Conservation (phyloP, 2,113 vertebrate genomes). For the Pteruthius melanotis region DNA sequence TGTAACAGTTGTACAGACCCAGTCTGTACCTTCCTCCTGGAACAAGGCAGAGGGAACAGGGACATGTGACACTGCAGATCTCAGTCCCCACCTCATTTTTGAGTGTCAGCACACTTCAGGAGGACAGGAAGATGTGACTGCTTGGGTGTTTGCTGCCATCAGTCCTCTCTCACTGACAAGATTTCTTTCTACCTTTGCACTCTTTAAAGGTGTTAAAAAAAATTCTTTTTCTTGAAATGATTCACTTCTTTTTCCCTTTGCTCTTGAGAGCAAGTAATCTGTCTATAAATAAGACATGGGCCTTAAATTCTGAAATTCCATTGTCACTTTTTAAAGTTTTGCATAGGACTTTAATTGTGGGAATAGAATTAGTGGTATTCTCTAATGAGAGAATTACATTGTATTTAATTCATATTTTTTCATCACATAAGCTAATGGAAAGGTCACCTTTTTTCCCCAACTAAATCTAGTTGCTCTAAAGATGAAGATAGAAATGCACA, state of each 20-base stretch:
- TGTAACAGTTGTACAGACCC: fast-evolving
- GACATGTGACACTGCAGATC: neutral
- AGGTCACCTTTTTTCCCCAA: neutral
- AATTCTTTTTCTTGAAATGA: neutral
- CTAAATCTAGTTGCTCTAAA: neutral
- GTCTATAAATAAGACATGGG: neutral
- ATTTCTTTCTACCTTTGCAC: neutral
- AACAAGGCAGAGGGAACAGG: neutral
- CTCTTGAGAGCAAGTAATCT: neutral
- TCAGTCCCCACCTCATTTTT: neutral
- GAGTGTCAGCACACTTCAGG: neutral
- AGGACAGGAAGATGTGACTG: neutral
- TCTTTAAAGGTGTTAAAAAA: neutral
- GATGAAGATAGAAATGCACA: neutral
- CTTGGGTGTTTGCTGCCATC: neutral
- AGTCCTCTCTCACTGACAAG: neutral
- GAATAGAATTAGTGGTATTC: neutral
- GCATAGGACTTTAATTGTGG: neutral
- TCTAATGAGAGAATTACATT: neutral
- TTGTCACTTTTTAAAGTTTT: neutral
- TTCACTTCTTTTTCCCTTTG: neutral
- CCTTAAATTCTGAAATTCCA: neutral
- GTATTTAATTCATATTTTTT: neutral
- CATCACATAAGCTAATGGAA: neutral
- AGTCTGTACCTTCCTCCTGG: neutral